Evolutionary conservation across 1,140 invertebrate genomes (phyloP).

Genomic region (Drosophila serrata): DNA sequence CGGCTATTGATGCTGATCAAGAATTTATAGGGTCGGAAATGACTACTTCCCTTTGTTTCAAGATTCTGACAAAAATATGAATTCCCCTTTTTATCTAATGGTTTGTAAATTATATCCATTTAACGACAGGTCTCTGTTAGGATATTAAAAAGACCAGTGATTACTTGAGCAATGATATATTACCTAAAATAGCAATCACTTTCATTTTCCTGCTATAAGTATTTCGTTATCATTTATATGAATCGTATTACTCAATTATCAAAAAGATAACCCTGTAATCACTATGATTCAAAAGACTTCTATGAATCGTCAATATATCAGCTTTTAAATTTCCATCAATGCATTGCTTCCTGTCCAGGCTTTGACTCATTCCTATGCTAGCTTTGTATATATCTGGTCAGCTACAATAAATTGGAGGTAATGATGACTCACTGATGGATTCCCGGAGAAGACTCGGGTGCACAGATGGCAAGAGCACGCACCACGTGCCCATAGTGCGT

Average conservation of each 20-base stretch:
- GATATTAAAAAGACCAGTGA: not conserved
- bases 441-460: slow-evolving; percentile 33
- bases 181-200: not conserved
- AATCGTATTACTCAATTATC: slow-evolving; percentile 1
- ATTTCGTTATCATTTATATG: not conserved
- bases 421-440: slow-evolving; percentile 56
- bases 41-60: no score
- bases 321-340: slow-evolving; percentile 19
- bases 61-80: no score
- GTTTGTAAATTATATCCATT: not conserved
- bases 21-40: no score
- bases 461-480: slow-evolving; percentile 22
- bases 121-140: no score
- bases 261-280: not conserved
- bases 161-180: no score
- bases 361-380: slow-evolving; percentile 43
- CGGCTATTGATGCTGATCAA: no score
- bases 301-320: not conserved
- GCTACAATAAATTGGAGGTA: slow-evolving; percentile 27
- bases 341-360: slow-evolving; percentile 30
- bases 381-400: slow-evolving; percentile 8
- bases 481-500: slow-evolving; percentile 26
- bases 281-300: slow-evolving; percentile 17
- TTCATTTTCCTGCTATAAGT: not conserved
- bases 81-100: not conserved